Percentiles rank a stretch among this genome's conserved stretches.
Evolutionary conservation across 1,140 invertebrate species (phyloP).

Genomic region (Rhizoglyphus robini): DNA sequence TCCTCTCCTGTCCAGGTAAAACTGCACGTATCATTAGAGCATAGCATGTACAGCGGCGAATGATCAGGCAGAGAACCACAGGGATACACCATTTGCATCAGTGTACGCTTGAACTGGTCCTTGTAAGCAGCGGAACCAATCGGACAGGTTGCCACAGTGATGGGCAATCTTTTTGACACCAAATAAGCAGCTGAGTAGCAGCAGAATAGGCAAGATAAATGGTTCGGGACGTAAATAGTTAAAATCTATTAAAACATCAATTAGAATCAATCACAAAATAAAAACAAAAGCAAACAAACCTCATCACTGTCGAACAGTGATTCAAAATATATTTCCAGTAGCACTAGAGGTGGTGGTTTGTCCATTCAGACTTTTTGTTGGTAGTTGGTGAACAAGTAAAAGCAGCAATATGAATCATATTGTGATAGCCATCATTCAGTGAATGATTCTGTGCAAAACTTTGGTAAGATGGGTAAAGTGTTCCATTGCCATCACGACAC

Average conservation of each 20-base stretch:
- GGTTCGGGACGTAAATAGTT: too few relatives aligned
- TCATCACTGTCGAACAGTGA: too few relatives aligned
- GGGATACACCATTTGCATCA: slow-evolving; percentile 67
- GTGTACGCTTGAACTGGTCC: not conserved
- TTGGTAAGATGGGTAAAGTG: slow-evolving; percentile 87
- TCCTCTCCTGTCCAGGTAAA: slow-evolving; percentile 99
- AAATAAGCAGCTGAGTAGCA: slow-evolving; percentile 69
- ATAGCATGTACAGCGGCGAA: slow-evolving; percentile 86
- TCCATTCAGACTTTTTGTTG: too few relatives aligned
- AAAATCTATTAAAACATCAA: too few relatives aligned
- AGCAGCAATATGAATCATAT: slow-evolving; percentile 89
- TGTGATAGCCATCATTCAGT: slow-evolving; percentile 79
- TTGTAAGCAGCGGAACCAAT: not conserved
- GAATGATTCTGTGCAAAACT: slow-evolving; percentile 47
- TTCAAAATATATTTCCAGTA: too few relatives aligned
- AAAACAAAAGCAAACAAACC: too few relatives aligned
- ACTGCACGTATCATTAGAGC: slow-evolving; percentile 97
- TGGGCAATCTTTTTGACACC: slow-evolving; percentile 56
- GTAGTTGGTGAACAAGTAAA: slow-evolving; percentile 82
- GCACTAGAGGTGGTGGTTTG: too few relatives aligned
- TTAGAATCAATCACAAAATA: too few relatives aligned
- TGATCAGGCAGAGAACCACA: slow-evolving; percentile 76
- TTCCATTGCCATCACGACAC: slow-evolving; percentile 79
- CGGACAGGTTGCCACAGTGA: not conserved
- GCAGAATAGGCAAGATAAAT: slow-evolving; percentile 77